These are phyloP conservation scores for Lasiommata megera DNA, from an alignment of 2,888 invertebrate species.

Conservation along the genomic window DNA sequence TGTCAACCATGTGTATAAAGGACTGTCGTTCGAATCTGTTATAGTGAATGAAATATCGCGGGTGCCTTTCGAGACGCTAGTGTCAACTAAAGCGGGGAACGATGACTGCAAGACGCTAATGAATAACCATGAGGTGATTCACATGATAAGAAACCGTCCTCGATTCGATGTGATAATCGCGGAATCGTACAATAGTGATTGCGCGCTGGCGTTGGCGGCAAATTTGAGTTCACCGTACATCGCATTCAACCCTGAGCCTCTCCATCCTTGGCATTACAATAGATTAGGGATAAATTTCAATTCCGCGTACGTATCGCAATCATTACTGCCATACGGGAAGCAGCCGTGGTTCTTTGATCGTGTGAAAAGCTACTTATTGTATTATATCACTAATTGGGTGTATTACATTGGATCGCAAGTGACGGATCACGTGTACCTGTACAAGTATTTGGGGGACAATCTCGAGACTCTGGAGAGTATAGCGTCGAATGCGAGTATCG, in stretches of 20 bases:
- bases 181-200: slow-evolving; percentile 88
- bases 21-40: slow-evolving; percentile 72
- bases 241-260: slow-evolving; percentile 76
- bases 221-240: slow-evolving; percentile 85
- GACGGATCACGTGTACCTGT: slow-evolving; percentile 67
- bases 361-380: slow-evolving; percentile 62
- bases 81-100: slow-evolving; percentile 72
- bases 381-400: slow-evolving; percentile 68
- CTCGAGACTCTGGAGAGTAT: slow-evolving; percentile 80
- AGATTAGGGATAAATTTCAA: slow-evolving; percentile 76
- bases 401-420: slow-evolving; percentile 72
- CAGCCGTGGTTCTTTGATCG: slow-evolving; percentile 73
- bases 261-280: slow-evolving; percentile 78
- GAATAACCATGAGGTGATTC: slow-evolving; percentile 73
- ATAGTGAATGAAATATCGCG: slow-evolving; percentile 71
- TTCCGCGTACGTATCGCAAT: slow-evolving; percentile 72
- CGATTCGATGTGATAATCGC: slow-evolving; percentile 86
- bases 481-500: slow-evolving; percentile 78
- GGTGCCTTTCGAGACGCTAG: slow-evolving; percentile 71
- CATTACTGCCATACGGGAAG: slow-evolving; percentile 66
- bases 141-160: slow-evolving; percentile 72
- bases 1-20: slow-evolving; percentile 64
- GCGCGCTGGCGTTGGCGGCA: slow-evolving; percentile 85
- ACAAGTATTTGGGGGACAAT: slow-evolving; percentile 75
- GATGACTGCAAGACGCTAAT: slow-evolving; percentile 75